Percentiles rank a stretch among this genome's conserved stretches.
Conservation (phyloP, 2,113 vertebrate species). For the Entosphenus tridentatus region DNA sequence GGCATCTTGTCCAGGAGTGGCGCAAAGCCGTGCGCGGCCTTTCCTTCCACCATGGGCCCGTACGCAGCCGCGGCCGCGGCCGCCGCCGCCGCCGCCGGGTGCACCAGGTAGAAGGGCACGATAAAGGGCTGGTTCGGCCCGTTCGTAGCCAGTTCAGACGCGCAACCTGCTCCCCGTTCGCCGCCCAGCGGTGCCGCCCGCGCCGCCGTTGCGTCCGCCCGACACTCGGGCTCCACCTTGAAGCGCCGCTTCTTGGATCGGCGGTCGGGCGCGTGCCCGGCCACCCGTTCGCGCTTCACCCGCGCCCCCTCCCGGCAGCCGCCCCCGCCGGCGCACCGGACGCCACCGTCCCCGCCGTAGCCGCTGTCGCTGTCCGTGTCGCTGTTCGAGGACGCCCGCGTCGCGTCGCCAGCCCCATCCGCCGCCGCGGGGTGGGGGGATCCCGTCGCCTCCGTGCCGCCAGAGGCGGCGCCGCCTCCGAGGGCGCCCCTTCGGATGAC, state of each 20-base stretch:
- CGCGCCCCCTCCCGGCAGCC: not conserved
- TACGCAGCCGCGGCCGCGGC: not conserved
- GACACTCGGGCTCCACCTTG: not conserved
- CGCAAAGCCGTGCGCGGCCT: no score
- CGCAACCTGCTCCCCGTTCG: not conserved
- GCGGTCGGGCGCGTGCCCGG: not conserved
- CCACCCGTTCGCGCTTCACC: not conserved
- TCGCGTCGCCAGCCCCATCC: no score
- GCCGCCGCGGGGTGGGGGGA: no score
- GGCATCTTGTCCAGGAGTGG: no score
- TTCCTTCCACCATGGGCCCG: no score
- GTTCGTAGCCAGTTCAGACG: not conserved
- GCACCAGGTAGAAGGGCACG: constrained; percentile 5
- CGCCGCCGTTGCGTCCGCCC: not conserved
- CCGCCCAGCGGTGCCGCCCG: not conserved
- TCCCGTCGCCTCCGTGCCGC: not conserved
- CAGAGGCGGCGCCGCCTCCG: not conserved
- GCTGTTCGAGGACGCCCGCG: not conserved
- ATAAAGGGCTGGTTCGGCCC: constrained; percentile 2
- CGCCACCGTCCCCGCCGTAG: not conserved
- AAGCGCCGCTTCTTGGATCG: not conserved
- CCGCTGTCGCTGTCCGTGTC: constrained; percentile 1
- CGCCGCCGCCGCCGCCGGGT: not conserved
- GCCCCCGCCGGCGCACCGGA: not conserved
- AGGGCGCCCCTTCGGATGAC: not conserved